Evolutionary conservation across 2,888 invertebrate species (phyloP), one percentile per base, ranked within the genome.

Genomic region (Cryptocephalus moraei): DNA sequence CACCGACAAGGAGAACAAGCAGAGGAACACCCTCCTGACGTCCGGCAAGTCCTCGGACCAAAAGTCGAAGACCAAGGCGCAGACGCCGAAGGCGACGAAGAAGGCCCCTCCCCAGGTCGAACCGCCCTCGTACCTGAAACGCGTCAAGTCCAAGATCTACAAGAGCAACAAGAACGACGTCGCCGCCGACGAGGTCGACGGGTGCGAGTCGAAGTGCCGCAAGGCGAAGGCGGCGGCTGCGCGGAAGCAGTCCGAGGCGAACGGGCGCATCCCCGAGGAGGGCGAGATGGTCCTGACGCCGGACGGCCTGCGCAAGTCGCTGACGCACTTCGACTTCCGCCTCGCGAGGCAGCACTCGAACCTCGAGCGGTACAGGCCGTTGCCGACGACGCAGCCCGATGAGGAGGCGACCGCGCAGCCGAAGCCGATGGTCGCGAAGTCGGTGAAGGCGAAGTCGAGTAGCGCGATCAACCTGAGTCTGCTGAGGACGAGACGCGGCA

Each of bases 401-500:
- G 63, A 62, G 12, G 59, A 57, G 32, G 51, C 58, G 22, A 62
- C 55, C 12, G 56, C 57, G 39, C 56, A 58, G 39, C 56, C 51
- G 42, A 45, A 44, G 33, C 43, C 36, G 12, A 58, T 58, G 14
- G 65, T 67, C 46, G 70, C 70, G 1, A 52, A 65, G 31, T 56
- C 71, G 49, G 66, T 65, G 32, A 72, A 72, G 53, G 66, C 71
- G 1, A 72, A 72, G 55, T 71, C 70, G 8, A 70, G 70, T 48
- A 71, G 71, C 58, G 67, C 71, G 8, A 72, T 72, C 33, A 72
- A 72, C 56, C 57, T 72, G 49, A 71, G 64, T 51, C 51, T 70
- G 50, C 53, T 70, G 43, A 56, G 70, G 39, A 63, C 65, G 13
- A 56, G 70, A 13, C 57, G 70, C 22, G 65, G 62, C 46, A 68